Evolutionary conservation across 2,797 vertebrate genomes (phyloP).

Genomic region (Lophius americanus): DNA sequence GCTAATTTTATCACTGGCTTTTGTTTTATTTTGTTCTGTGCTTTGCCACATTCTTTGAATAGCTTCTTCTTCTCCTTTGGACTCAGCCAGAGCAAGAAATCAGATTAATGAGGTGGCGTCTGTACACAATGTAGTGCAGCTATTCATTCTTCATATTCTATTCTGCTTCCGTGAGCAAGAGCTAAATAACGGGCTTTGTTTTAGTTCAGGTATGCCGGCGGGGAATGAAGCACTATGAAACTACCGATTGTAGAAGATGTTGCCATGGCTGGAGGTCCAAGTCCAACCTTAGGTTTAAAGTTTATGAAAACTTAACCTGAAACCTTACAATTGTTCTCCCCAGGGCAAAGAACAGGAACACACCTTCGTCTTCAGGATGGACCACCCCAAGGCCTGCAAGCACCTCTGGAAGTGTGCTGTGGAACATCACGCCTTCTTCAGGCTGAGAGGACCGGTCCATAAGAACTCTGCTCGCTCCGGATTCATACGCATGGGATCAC

Average conservation of each 20-base stretch:
- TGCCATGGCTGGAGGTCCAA: no score
- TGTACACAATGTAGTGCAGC: slow-evolving; percentile 11
- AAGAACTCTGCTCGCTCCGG: slow-evolving; percentile 88
- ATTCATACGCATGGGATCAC: slow-evolving; percentile 96
- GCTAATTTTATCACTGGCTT: no score
- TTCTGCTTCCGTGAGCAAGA: neutral
- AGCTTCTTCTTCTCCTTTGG: slow-evolving; percentile 5
- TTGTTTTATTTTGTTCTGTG: no score
- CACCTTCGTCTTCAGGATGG: slow-evolving; percentile 97
- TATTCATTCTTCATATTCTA: slow-evolving; percentile 20
- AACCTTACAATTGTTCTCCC: neutral
- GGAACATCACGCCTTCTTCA: slow-evolving; percentile 98
- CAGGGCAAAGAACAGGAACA: slow-evolving; percentile 98
- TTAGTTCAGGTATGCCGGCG: neutral
- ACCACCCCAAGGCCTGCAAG: slow-evolving; percentile 98
- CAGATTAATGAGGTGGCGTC: slow-evolving; percentile 35
- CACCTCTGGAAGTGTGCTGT: slow-evolving; percentile 99
- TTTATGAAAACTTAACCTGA: neutral
- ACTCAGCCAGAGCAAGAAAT: slow-evolving; percentile 19
- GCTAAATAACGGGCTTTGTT: slow-evolving; percentile 7
- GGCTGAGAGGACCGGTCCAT: slow-evolving; percentile 94
- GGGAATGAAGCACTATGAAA: neutral
- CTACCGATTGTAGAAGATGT: neutral
- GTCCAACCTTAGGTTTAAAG: neutral
- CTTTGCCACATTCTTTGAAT: no score